Evolutionary conservation across 2,113 vertebrate genomes (phyloP).

Genomic region (Meles meles): DNA sequence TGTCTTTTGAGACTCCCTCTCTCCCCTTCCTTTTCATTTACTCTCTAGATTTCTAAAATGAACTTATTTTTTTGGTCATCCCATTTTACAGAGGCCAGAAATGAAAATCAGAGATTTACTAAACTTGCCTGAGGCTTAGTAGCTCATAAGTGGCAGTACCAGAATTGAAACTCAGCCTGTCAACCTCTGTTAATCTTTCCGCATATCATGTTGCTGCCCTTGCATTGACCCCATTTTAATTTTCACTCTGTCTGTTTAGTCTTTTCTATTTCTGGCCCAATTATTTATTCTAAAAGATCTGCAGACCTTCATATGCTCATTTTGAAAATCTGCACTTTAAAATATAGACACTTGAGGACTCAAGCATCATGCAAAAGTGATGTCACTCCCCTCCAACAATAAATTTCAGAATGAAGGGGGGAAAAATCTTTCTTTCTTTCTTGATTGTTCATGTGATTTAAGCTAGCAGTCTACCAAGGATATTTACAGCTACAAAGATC

Average conservation of each 20-base stretch:
- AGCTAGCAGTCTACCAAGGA: background rate
- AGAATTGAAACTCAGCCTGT: background rate
- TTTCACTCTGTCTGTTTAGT: background rate
- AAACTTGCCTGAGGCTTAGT: background rate
- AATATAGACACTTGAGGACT: background rate
- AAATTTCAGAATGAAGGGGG: background rate
- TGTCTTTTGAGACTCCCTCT: background rate
- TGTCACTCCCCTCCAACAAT: background rate
- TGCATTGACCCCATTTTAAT: background rate
- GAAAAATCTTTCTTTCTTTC: background rate
- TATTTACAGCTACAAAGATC: background rate
- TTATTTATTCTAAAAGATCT: background rate
- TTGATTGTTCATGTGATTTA: background rate
- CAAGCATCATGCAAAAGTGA: background rate
- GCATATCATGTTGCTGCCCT: background rate
- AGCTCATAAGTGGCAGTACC: background rate
- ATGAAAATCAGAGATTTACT: background rate
- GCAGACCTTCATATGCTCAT: background rate
- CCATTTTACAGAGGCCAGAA: background rate
- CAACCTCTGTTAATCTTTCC: background rate
- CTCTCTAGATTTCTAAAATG: background rate
- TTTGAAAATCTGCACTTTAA: conserved; percentile 8
- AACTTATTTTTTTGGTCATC: background rate
- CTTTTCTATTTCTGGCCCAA: background rate
- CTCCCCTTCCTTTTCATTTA: background rate